Evolutionary conservation across 2,888 invertebrate genomes (phyloP).

Genomic region (Drosophila kuntzei): DNA sequence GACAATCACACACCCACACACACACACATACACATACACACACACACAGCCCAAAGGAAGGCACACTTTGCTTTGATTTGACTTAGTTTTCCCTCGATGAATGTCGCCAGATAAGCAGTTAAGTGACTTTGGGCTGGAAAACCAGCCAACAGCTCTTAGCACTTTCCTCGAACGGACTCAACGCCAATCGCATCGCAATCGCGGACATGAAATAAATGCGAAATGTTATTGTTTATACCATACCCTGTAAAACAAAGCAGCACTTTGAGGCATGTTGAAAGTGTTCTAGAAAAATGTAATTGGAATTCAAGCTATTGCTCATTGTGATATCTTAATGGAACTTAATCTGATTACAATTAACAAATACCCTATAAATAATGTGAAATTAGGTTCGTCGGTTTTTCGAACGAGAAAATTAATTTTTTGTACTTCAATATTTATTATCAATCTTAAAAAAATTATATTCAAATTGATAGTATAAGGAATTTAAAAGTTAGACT

Average conservation of each 20-base stretch:
- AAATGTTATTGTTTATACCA: conserved; percentile 37
- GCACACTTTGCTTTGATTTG: conserved; percentile 59
- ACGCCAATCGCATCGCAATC: conserved; percentile 41
- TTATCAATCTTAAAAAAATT: too few species aligned
- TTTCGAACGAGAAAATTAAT: background rate
- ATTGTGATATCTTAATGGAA: background rate
- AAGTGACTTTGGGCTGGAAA: conserved; percentile 61
- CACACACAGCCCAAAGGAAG: conserved; percentile 12
- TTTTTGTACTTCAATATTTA: too few species aligned
- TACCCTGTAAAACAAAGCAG: conserved; percentile 21
- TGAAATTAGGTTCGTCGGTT: background rate
- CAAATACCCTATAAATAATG: background rate
- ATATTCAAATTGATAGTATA: too few species aligned
- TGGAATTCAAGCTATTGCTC: background rate
- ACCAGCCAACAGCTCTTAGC: conserved; percentile 44
- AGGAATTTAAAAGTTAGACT: too few species aligned
- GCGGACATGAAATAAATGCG: conserved; percentile 55
- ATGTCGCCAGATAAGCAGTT: conserved; percentile 68
- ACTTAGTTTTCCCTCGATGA: conserved; percentile 57
- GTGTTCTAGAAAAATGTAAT: background rate
- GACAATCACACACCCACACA: conserved; percentile 21
- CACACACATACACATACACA: conserved; percentile 24
- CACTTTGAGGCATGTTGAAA: background rate
- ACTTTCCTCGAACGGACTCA: conserved; percentile 2
- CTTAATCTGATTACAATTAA: background rate